Base-by-base conservation (phyloP, 1,140 invertebrate species). In the Ridgeia piscesae region DNA sequence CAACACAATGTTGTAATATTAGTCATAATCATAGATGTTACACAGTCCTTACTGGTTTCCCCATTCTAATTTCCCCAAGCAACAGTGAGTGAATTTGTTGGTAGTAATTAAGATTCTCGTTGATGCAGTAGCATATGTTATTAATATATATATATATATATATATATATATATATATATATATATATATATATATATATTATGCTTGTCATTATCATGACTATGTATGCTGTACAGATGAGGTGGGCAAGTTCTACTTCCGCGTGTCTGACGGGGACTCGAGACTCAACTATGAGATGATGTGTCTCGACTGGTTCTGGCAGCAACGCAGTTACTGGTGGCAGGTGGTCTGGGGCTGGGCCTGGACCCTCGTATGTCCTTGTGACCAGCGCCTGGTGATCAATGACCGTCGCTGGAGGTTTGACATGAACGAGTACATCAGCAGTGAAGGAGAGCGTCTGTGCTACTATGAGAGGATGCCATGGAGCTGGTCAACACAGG, bases 201-300 rank as follows among this genome's bases (percentile, higher is more conserved):
- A n/a, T n/a, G n/a, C n/a, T n/a, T 11, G 42, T 42, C 58, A 77
- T 77, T 17, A 77, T 31, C 11, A 14, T 17, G 27, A 17, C 58
- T 31, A 77, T 21, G 27, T 77, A 6, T 21, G 8, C 14, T 77
- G 8, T 77, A 8, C 58, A 77, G 58, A 77, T 77, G 58, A 77
- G 58, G 58, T 77, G 58, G 58, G 58, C 27, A 77, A 77, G 58
- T 77, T 77, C 27, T 77, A 77, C 58, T 77, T 77, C 58, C 58
- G 58, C 27, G 58, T 77, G 14, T 77, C 58, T 77, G 58, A 6
- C 1, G 58, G 58, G 8, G 58, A 77, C 58, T 77, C 58, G 27
- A 77, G 58, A 77, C 58, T 77, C 58, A 77, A 77, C 58, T 77
- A 77, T 77, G 58, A 77, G 58, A 77, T 77, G 58, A 77, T 77